Evolutionary conservation across 2,888 invertebrate genomes (phyloP).

Genomic region (Nemurella pictetii): DNA sequence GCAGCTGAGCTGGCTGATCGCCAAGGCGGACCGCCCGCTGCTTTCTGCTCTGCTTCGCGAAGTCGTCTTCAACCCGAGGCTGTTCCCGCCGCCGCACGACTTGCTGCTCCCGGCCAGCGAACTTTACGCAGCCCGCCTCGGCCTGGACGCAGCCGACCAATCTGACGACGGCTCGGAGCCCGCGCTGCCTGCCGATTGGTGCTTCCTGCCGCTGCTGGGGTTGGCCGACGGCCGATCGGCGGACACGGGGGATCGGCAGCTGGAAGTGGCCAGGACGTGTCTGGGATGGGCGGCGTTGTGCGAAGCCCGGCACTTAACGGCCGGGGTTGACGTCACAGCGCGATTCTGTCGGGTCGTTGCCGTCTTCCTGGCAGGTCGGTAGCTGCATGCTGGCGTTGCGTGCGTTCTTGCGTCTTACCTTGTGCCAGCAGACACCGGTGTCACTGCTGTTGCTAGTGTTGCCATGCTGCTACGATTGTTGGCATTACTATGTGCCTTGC

Average conservation of each 20-base stretch:
- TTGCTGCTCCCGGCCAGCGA: conserved; percentile 20
- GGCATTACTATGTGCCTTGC: no score
- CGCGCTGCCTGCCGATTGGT: conserved; percentile 63
- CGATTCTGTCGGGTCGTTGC: conserved; percentile 66
- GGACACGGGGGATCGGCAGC: conserved; percentile 1
- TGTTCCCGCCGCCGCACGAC: no score
- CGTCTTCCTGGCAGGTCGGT: conserved; percentile 61
- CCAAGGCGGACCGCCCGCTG: conserved; percentile 49
- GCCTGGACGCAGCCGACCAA: neutral
- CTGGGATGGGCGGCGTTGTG: conserved; percentile 67
- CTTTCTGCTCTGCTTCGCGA: conserved; percentile 48
- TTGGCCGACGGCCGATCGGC: conserved; percentile 45
- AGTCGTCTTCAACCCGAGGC: conserved; percentile 47
- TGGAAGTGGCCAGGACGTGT: conserved; percentile 54
- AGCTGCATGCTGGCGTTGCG: neutral
- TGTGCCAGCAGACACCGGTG: no score
- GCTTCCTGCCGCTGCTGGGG: conserved; percentile 70
- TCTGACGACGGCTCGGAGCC: neutral
- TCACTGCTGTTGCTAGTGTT: no score
- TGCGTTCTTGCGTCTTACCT: no score
- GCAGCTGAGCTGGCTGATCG: conserved; percentile 43
- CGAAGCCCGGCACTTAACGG: conserved; percentile 60
- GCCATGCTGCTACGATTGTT: no score
- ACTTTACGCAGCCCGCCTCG: conserved; percentile 26
- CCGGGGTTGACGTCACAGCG: conserved; percentile 61